phyloP scores from a whole-genome alignment of 2,888 invertebrate species.

The Tineola bisselliella region DNA sequence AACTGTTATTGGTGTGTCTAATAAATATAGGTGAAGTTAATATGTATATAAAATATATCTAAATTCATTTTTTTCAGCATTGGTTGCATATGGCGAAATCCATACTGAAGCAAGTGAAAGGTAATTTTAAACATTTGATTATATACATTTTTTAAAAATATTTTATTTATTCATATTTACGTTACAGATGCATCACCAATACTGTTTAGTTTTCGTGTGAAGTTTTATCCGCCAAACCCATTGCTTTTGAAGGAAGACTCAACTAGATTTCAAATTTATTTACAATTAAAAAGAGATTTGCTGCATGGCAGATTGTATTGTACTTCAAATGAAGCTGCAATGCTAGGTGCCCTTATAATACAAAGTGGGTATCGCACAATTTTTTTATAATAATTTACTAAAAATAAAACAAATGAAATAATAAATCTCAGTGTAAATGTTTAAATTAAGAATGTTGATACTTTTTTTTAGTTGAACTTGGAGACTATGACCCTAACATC shows the following conservation, averaged over 20 bases:
- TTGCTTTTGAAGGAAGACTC: constrained; percentile 92
- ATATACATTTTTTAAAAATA: no score
- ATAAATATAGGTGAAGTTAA: no score
- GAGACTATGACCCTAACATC: constrained; percentile 90
- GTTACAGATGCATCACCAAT: constrained; percentile 87
- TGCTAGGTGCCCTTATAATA: constrained; percentile 89
- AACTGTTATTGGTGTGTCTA: no score
- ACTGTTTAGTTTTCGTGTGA: constrained; percentile 94
- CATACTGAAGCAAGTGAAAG: constrained; percentile 91
- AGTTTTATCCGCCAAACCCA: constrained; percentile 97
- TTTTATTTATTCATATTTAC: background rate
- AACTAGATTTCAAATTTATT: constrained; percentile 92
- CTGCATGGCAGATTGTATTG: constrained; percentile 95
- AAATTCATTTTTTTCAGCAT: constrained; percentile 81
- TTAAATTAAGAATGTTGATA: no score
- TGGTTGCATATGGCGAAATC: constrained; percentile 94
- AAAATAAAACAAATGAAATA: background rate
- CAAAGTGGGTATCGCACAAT: constrained; percentile 74
- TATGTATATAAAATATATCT: no score
- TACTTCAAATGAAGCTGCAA: constrained; percentile 87
- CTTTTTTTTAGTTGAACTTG: constrained; percentile 83
- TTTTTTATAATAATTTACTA: constrained; percentile 22
- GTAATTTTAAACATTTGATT: no score
- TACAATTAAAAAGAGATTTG: constrained; percentile 93
- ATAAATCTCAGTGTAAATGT: background rate